A percentile compares a stretch with the other conserved stretches of the same genome.
phyloP scores from a whole-genome alignment of 2,797 vertebrate species.

The Syngnathus acus region DNA sequence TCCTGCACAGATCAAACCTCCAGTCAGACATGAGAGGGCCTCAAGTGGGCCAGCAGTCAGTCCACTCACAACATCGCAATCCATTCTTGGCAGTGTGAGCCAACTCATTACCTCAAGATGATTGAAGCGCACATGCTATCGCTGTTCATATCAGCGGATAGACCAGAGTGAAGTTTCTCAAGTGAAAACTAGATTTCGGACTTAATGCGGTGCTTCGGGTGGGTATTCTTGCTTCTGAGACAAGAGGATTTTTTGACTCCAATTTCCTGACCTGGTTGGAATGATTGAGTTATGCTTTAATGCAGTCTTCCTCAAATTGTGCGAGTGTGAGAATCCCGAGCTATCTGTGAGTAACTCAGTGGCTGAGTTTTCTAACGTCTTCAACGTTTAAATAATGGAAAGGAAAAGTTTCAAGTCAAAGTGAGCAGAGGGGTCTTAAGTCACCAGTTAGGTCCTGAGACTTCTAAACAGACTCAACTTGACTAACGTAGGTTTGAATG shows the following conservation, averaged over 20 bases:
- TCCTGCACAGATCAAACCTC: constrained; percentile 22
- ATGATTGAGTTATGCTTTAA: background rate
- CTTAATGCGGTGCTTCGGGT: background rate
- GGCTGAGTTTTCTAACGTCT: background rate
- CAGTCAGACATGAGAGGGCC: constrained; percentile 28
- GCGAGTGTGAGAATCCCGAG: background rate
- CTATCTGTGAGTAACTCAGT: background rate
- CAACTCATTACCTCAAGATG: constrained; percentile 18
- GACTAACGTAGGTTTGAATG: background rate
- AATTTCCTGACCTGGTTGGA: background rate
- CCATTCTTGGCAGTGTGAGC: constrained; percentile 16
- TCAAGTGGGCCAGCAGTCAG: constrained; percentile 36
- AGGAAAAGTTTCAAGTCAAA: background rate
- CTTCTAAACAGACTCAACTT: no score
- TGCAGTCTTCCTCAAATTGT: background rate
- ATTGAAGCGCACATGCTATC: background rate
- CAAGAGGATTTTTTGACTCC: background rate
- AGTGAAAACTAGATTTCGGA: background rate
- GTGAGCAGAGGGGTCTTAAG: no score
- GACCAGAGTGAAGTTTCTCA: background rate
- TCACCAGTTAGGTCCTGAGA: no score
- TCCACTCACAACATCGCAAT: constrained; percentile 18
- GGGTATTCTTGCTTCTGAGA: background rate
- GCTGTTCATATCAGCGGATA: background rate
- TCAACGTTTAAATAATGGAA: background rate